Evolutionary conservation across 2,113 vertebrate species (phyloP), one percentile per base, ranked within the genome.

Genomic region (Macheiramphus alcinus): DNA sequence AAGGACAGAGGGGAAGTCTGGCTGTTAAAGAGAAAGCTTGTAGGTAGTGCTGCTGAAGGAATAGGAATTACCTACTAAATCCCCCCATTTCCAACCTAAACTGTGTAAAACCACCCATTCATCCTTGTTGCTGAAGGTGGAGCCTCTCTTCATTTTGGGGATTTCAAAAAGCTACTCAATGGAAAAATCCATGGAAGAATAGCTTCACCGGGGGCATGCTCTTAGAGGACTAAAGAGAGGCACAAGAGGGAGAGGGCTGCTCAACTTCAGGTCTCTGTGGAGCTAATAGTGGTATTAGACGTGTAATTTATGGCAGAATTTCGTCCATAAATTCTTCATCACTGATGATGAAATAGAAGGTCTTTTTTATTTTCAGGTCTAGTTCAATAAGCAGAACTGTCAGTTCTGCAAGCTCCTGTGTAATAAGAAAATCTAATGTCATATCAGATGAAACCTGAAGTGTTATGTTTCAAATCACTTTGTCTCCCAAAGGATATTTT

Each of bases 361-460:
- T 68, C 61, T 79, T 78, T 83, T 88, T 88, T 67, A 65, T 48
- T 91, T 87, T 34, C 93, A 73, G 84, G 86, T 94, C 89, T 42
- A 65, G 68, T 62, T 94, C 91, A 92, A 86, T 8, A 18, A 96
- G 78, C 47, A 90, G 89, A 95, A 65, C 78, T 91, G 70, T 52
- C 94, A 91, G 61, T 68, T 87, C 84, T 65, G 40, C 70, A 84
- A 91, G 61, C 40, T 87, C 68, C 78, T 45, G 31, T 7, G 65
- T 45, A 81, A 81, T 45, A 48, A 92, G 56, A 58, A 96, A 93
- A 89, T 26, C 76, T 89, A 31, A 63, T 52, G 76, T 75, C 95
- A 36, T 31, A 67, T 12, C 68, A 84, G 73, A 87, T 59, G 80
- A 80, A 79, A 40, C 52, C 80, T 29, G 0, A 58, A 72, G 70